Percentiles rank a stretch among this genome's conserved stretches.
Evolutionary conservation across 2,113 vertebrate species (phyloP).

Genomic region (Micromys minutus): DNA sequence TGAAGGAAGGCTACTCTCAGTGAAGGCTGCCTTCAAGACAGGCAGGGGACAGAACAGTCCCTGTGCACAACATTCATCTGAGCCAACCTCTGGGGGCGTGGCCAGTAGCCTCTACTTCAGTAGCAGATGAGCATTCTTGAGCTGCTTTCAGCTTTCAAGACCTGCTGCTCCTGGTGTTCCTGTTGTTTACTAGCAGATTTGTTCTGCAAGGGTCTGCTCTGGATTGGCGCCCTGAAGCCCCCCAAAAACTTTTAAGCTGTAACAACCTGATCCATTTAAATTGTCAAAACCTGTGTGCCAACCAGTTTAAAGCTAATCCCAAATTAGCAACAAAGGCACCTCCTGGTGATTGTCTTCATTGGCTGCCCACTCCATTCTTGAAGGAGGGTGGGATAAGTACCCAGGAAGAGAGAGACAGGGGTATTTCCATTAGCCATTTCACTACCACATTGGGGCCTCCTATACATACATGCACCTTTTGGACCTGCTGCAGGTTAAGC

Average conservation of each 20-base stretch:
- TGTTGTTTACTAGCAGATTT: neutral
- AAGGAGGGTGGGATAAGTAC: neutral
- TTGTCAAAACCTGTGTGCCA: neutral
- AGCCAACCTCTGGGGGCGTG: neutral
- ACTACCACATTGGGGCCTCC: neutral
- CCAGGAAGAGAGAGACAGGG: neutral
- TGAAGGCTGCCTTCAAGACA: neutral
- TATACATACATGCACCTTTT: neutral
- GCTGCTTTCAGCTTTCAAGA: neutral
- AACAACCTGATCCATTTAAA: neutral
- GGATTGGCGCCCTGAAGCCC: neutral
- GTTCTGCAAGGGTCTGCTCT: neutral
- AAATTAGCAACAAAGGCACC: neutral
- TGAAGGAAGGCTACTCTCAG: neutral
- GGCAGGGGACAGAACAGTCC: neutral
- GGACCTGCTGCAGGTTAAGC: neutral
- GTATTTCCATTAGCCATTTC: neutral
- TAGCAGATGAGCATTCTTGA: neutral
- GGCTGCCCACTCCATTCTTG: neutral
- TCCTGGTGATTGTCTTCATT: neutral
- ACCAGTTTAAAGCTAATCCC: neutral
- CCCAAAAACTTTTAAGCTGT: neutral
- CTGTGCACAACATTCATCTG: no score
- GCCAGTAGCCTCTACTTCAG: neutral
- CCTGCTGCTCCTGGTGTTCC: neutral